Conservation (phyloP, 2,888 invertebrate species). For the Hipparchia semele region DNA sequence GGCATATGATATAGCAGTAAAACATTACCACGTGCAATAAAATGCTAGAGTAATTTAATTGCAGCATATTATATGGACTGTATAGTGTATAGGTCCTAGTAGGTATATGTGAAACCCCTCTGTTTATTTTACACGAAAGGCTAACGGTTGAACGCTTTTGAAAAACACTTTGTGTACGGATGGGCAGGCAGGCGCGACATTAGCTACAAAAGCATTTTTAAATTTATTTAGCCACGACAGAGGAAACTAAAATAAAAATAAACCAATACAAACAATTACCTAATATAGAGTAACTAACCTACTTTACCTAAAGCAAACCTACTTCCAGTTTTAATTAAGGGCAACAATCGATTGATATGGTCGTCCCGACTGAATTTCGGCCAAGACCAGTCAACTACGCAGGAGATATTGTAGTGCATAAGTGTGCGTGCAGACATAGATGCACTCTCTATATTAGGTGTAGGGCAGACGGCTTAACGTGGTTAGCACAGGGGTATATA, state of each 20-base stretch:
- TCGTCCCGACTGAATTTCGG: no score
- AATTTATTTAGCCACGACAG: slow-evolving; percentile 34
- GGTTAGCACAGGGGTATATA: no score
- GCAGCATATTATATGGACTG: slow-evolving; percentile 6
- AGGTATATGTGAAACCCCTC: slow-evolving; percentile 25
- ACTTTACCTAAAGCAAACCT: background rate
- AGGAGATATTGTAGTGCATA: no score
- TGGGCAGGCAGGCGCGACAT: slow-evolving; percentile 31
- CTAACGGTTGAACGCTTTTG: slow-evolving; percentile 45
- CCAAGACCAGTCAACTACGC: no score
- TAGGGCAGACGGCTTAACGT: no score
- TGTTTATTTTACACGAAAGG: slow-evolving; percentile 40
- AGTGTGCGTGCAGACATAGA: no score
- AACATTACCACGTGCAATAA: slow-evolving; percentile 13
- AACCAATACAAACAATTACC: background rate
- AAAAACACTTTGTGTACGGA: slow-evolving; percentile 39
- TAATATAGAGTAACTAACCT: no score
- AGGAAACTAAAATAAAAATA: slow-evolving; percentile 20
- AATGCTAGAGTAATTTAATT: slow-evolving; percentile 26
- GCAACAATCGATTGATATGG: background rate
- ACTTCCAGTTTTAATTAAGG: background rate
- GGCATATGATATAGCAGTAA: background rate
- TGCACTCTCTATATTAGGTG: no score
- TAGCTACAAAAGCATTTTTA: slow-evolving; percentile 37
- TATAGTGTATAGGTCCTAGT: background rate